A percentile compares a stretch with the other conserved stretches of the same genome.
Conservation (phyloP, 2,888 invertebrate species). For the Lutraria lutraria region DNA sequence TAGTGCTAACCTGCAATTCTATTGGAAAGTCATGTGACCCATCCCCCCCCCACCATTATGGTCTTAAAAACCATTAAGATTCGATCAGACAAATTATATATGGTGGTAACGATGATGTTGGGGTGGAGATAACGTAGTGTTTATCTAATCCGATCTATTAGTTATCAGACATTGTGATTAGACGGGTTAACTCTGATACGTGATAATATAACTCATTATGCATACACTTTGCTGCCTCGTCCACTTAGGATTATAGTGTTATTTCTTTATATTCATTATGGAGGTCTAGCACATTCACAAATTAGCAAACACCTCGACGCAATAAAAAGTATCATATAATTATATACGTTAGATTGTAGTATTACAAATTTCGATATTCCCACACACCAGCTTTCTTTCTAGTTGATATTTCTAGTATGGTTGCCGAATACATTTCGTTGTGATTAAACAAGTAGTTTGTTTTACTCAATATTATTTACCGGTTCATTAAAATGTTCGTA, state of each 20-base stretch:
- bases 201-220: conserved; percentile 9
- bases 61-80: too few species aligned
- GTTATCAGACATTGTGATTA: neutral
- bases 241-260: neutral
- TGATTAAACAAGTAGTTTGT: neutral
- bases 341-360: neutral
- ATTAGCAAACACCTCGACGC: neutral
- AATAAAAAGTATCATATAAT: neutral
- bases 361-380: too few species aligned
- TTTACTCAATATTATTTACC: neutral
- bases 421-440: neutral
- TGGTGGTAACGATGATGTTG: neutral
- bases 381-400: neutral
- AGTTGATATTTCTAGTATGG: neutral
- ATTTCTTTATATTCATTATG: neutral
- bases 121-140: neutral
- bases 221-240: neutral
- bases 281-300: neutral
- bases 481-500: neutral
- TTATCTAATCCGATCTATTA: neutral
- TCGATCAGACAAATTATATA: too few species aligned
- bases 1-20: too few species aligned
- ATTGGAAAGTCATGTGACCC: too few species aligned
- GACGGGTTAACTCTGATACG: neutral
- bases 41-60: too few species aligned